Evolutionary conservation across 2,797 vertebrate genomes (phyloP).

Genomic region (Heterohyrax brucei): DNA sequence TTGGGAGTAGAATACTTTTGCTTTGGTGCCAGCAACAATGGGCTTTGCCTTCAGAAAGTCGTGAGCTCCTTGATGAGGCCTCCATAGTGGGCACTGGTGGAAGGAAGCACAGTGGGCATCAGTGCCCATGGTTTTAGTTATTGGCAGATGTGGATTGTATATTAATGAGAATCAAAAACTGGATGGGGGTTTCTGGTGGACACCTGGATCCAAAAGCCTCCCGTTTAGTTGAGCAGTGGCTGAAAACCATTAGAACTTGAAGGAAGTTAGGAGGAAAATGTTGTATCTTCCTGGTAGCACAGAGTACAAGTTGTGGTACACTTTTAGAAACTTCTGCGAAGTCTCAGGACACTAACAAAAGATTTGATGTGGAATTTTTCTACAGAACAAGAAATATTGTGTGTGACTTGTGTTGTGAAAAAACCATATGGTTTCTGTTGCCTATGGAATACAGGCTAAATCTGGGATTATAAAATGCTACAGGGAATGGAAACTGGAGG

Average conservation of each 20-base stretch:
- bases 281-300: neutral
- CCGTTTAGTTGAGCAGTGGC: neutral
- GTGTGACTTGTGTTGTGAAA: slow-evolving; percentile 17
- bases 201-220: neutral
- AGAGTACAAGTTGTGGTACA: neutral
- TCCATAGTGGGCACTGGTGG: too few relatives aligned
- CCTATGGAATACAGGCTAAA: neutral
- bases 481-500: too few relatives aligned
- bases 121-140: neutral
- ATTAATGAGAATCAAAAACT: neutral
- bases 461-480: neutral
- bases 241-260: neutral
- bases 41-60: neutral
- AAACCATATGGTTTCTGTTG: neutral
- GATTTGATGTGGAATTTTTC: neutral
- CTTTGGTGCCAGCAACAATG: neutral
- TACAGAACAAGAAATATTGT: neutral
- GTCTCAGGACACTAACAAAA: slow-evolving; percentile 15
- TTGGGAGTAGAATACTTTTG: neutral
- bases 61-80: neutral
- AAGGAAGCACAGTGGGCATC: neutral
- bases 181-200: neutral
- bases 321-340: neutral
- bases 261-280: neutral
- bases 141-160: neutral